Base-by-base conservation (phyloP, 2,113 vertebrate genomes). In the Vanacampus margaritifer region DNA sequence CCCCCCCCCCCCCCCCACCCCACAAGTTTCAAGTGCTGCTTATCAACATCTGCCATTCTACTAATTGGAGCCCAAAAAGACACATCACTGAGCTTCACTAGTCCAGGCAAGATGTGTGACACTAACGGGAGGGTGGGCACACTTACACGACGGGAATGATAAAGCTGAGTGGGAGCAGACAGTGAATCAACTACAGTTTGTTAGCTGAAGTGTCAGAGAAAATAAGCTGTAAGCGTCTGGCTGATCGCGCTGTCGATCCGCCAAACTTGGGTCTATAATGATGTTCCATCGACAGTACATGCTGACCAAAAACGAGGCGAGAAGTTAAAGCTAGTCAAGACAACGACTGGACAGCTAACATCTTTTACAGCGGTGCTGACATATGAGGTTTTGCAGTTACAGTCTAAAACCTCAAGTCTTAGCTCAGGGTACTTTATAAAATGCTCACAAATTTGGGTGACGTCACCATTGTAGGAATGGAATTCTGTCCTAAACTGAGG, bases 21-120 rank as follows among this genome's bases (percentile, higher is more conserved):
- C 68, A 72, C 65, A 66, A 77, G 66, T 76, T 67, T 59, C 8
- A n/a, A 51, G 68, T 76, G 82, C 65, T 9, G 79, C 39, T 82
- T 83, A 80, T 81, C 83, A 88, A 88, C 88, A 90, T 88, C 88
- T 91, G 85, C 78, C 81, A 80, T 82, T 54, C 68, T 69, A 72
- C 79, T 91, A 91, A 92, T 92, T 90, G 88, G 86, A 71, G 72
- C 64, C 71, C 58, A 68, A 86, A 84, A 81, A 82, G 81, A 77
- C 79, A 89, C 89, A 86, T 88, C 86, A 73, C 68, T 84, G 84
- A 79, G 81, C 76, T 85, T 80, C 81, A 84, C 85, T 12, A 57
- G 76, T 74, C 73, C 76, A 67, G 63, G 21, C 32, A 37, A 78
- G 75, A 88, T 77, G 84, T 62, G 78, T 73, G 67, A 71, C 80